Base-by-base conservation (phyloP, 2,888 invertebrate genomes). In the Pocota personata region DNA sequence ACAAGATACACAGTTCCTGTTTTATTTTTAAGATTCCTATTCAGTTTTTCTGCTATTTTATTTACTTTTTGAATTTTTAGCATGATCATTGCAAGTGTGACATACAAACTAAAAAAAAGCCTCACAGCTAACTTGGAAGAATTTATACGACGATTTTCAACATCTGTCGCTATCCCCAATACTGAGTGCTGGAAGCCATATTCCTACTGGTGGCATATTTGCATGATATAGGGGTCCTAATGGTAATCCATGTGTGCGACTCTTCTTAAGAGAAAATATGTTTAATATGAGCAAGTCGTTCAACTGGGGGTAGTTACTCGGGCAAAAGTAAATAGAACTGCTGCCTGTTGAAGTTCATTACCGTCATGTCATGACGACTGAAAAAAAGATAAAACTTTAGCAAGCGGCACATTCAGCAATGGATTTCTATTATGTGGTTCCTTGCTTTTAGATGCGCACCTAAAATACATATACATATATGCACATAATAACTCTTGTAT, bases 201-300 rank as follows among this genome's bases (percentile, higher is more conserved):
- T 62, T 55, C 27, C 50, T 77, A 64, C 57, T 57, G 82, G 71
- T 58, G 64, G 50, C 32, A 32, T 77, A 77, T 82, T 82, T 67
- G 52, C 73, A 78, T 78, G 40, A 52, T 8, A 83, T 83, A 67
- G 73, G 83, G 83, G 83, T 62, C 60, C 67, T 62, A 77, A 73
- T 78, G 66, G 46, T 43, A 32, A 58, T 57, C 27, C 52, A 79
- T 67, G 40, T 67, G 50, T 19, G n/a, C 6, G 16, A 40, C 66
- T 35, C 75, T 30, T 66, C 50, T 58, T 58, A 57, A 27, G 58
- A 60, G 19, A 40, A 64, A 16, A 69, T 24, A 24, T 24, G 32
- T 12, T 27, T 8, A 67, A 27, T 24, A 48, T 10, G 24, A 57
- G 12, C 14, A 57, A 55, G 19, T 76, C 55, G 21, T 64, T 43